These are phyloP conservation scores for Hesperia comma DNA, from an alignment of 2,888 invertebrate species.

Conservation along the genomic window DNA sequence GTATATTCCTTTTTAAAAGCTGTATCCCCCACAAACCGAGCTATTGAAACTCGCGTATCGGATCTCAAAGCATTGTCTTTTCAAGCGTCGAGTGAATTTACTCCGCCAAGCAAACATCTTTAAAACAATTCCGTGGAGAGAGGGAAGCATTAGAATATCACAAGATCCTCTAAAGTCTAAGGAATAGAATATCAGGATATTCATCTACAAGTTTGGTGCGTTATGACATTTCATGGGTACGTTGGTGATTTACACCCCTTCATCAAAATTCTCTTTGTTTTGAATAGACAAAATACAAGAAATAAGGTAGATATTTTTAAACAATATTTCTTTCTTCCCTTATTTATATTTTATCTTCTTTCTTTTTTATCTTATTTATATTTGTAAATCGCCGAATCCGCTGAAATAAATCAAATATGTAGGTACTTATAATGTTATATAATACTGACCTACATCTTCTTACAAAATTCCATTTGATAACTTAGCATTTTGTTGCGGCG, in stretches of 20 bases:
- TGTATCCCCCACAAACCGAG: not conserved
- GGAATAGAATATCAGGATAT: conserved; percentile 1
- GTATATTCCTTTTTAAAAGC: conserved; percentile 11
- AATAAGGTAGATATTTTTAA: too few species aligned
- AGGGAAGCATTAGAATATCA: not conserved
- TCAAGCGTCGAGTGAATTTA: not conserved
- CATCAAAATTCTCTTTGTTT: too few species aligned
- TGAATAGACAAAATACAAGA: too few species aligned
- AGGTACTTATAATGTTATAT: too few species aligned
- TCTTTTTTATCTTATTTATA: too few species aligned
- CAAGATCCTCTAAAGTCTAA: not conserved
- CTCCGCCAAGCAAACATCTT: conserved; percentile 13
- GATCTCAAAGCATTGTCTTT: conserved; percentile 24
- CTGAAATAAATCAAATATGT: too few species aligned
- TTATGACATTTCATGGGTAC: not conserved
- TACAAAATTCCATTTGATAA: too few species aligned
- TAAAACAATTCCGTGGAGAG: conserved; percentile 12
- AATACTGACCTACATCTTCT: too few species aligned
- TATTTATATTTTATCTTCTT: too few species aligned
- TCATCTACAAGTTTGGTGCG: not conserved
- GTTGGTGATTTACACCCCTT: not conserved
- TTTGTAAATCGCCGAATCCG: too few species aligned
- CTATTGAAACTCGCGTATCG: conserved; percentile 21
- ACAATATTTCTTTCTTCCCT: too few species aligned
- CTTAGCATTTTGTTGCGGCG: too few species aligned